These are phyloP conservation scores for Entosphenus tridentatus DNA, from an alignment of 2,113 vertebrate genomes.

Conservation along the genomic window DNA sequence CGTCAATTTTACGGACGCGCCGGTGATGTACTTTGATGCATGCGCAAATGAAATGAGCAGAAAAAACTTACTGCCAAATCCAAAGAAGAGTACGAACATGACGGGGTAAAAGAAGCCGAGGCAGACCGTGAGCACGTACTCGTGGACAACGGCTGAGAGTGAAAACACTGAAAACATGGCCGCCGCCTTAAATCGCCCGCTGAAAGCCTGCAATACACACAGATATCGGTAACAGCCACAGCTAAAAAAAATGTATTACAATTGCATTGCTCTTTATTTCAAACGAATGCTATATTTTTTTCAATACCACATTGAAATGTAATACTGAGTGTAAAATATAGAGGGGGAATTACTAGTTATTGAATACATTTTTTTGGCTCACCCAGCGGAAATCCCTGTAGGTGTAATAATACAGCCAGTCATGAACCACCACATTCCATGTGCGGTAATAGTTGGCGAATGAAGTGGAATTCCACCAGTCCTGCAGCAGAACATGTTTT, in stretches of 20 bases:
- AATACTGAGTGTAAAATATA: no score
- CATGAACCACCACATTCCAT: constrained; percentile 48
- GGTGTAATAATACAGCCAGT: constrained; percentile 49
- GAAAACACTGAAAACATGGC: constrained; percentile 72
- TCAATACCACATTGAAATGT: no score
- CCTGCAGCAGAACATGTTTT: constrained; percentile 19
- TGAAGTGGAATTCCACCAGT: constrained; percentile 62
- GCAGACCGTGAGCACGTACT: constrained; percentile 56
- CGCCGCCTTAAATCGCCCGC: constrained; percentile 40
- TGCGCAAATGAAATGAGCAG: background rate
- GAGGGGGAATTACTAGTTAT: no score
- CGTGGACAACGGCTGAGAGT: constrained; percentile 58
- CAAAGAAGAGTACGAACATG: constrained; percentile 66
- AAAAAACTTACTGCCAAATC: constrained; percentile 66
- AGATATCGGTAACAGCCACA: background rate
- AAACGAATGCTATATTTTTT: no score
- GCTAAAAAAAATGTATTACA: no score
- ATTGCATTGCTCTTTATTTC: no score
- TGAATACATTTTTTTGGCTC: constrained; percentile 11
- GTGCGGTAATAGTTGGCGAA: constrained; percentile 48
- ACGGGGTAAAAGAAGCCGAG: constrained; percentile 80
- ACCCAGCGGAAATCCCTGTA: constrained; percentile 49
- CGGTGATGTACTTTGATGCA: no score
- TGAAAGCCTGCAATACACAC: constrained; percentile 34
- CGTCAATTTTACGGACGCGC: no score